Evolutionary conservation across 2,113 vertebrate species (phyloP).

Genomic region (Poeciliopsis retropinna): DNA sequence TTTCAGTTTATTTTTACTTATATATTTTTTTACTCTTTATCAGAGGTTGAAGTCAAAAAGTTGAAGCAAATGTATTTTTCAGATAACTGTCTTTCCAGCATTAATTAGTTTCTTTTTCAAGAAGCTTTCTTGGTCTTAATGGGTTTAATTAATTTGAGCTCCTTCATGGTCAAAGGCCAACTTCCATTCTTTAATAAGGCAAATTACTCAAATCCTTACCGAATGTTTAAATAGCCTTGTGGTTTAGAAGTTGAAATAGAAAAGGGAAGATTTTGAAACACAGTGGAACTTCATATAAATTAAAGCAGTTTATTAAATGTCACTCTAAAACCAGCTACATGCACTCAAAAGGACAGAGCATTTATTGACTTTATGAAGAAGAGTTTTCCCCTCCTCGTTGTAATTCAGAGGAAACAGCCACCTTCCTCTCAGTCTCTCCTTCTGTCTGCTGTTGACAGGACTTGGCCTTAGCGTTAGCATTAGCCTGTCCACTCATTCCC

Average conservation of each 20-base stretch:
- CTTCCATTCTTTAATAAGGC: background rate
- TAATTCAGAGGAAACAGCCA: constrained; percentile 31
- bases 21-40: background rate
- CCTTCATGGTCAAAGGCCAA: background rate
- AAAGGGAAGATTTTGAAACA: background rate
- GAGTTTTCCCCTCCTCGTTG: constrained; percentile 22
- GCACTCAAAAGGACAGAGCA: background rate
- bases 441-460: constrained; percentile 45
- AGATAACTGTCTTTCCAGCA: background rate
- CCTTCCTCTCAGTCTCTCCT: constrained; percentile 22
- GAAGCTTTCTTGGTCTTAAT: background rate
- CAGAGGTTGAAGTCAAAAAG: background rate
- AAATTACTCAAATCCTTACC: background rate
- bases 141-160: background rate
- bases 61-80: background rate
- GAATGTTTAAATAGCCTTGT: background rate
- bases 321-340: too few species aligned
- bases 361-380: constrained; percentile 20
- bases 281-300: background rate
- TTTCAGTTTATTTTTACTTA: background rate
- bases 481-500: constrained; percentile 55
- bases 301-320: too few species aligned
- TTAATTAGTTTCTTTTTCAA: background rate
- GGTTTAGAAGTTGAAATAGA: background rate
- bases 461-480: constrained; percentile 63